Evolutionary conservation across 2,888 invertebrate genomes (phyloP), one percentile per base, ranked within the genome.

Genomic region (Synergus umbraculus): DNA sequence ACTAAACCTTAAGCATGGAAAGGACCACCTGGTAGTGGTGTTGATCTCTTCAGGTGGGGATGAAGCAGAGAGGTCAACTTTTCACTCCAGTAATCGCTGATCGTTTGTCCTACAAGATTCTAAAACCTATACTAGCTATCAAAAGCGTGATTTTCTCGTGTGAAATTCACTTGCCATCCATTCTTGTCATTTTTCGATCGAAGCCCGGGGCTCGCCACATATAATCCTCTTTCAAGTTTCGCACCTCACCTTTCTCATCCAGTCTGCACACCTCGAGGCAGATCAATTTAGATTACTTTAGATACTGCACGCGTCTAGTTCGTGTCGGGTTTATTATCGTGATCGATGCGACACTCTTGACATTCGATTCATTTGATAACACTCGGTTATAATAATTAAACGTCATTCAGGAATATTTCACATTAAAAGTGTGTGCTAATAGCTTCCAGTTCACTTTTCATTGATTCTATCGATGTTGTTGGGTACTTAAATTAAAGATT

Each of bases 61-160:
- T 79, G 76, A 80, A 76, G 78, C 78, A 85, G 85, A 86, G 84
- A 84, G 88, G 86, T 86, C 83, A 86, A 81, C 80, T 88, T 88
- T 84, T 87, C 89, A 89, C 89, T 89, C 88, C 87, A 89, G 85
- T 89, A 89, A 90, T 86, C 86, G 85, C 64, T 79, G 83, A 87
- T 89, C 87, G 87, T 87, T 88, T 87, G 86, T 84, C 83, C 84
- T 79, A 86, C 87, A 84, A 87, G 86, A 81, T 81, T 81, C 77
- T 54, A 73, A 49, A 73, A 73, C 54, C 54, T 29, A 67, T 67
- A 65, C 13, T 29, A 37, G 13, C 37, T 65, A 65, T 65, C n/a
- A 43, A n/a, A 54, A 29, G 2, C 22, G 10, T 60, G 60, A 60
- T 60, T 60, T 22, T 22, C 60, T 12, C 49, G 49, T 54, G 46